Conservation (phyloP, 2,888 invertebrate species). For the Endotricha flammealis region DNA sequence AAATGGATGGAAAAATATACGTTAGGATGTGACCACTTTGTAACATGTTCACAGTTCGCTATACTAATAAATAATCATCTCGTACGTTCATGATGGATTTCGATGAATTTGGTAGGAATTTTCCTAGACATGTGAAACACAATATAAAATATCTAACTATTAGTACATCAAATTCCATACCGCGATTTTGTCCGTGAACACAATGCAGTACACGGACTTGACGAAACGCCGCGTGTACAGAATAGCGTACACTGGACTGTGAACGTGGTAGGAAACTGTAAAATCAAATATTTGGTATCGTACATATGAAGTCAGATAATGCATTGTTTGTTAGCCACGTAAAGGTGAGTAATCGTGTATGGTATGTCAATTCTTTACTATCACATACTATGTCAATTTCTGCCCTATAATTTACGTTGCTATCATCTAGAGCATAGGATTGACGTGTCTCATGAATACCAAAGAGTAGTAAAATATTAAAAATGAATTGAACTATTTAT, state of each 20-base stretch:
- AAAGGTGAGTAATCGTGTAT: slow-evolving; percentile 31
- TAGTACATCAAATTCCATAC: no score
- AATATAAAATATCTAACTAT: no score
- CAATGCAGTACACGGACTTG: no score
- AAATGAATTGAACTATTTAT: slow-evolving; percentile 34
- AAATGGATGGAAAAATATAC: neutral
- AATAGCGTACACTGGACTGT: no score
- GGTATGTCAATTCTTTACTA: slow-evolving; percentile 40
- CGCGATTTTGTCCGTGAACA: no score
- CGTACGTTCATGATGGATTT: no score
- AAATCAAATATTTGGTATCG: slow-evolving; percentile 13
- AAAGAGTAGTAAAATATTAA: slow-evolving; percentile 32
- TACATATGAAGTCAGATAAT: slow-evolving; percentile 33
- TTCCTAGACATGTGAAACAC: no score
- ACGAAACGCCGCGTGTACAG: no score
- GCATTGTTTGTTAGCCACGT: slow-evolving; percentile 29
- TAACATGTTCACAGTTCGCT: neutral
- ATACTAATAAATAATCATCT: no score
- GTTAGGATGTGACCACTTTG: neutral
- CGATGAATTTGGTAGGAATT: no score
- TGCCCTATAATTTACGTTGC: slow-evolving; percentile 18
- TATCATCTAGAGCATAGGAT: slow-evolving; percentile 30
- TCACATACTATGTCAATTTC: slow-evolving; percentile 35
- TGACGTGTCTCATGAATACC: slow-evolving; percentile 50
- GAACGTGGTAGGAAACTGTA: neutral